Conservation (phyloP, 2,113 vertebrate genomes). For the Aramus guarauna region DNA sequence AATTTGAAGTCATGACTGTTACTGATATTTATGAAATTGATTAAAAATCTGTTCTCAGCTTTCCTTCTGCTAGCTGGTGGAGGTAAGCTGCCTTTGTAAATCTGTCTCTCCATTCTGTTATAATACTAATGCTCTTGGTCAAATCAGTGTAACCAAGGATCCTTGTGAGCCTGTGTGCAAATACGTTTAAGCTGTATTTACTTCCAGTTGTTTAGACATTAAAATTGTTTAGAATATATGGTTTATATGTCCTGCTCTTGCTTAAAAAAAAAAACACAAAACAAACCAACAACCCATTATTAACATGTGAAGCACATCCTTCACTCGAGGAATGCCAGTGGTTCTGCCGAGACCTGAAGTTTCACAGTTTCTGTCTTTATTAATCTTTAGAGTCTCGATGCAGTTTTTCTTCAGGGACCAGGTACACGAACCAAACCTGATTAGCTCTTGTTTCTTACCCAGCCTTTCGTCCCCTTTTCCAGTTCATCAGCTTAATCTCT, state of each 20-base stretch:
- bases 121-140: not conserved
- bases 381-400: not conserved
- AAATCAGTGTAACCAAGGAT: not conserved
- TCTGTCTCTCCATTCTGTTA: not conserved
- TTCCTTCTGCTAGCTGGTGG: not conserved
- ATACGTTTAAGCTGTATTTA: not conserved
- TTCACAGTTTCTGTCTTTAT: not conserved
- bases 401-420: not conserved
- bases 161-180: not conserved
- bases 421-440: not conserved
- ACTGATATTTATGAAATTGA: not conserved
- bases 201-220: not conserved
- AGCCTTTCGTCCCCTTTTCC: not conserved
- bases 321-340: not conserved
- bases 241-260: not conserved
- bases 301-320: not conserved
- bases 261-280: not conserved
- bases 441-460: not conserved
- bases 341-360: not conserved
- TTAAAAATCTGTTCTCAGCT: not conserved
- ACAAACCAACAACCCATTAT: not conserved
- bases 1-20: not conserved
- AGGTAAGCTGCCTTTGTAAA: not conserved
- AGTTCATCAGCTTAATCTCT: not conserved
- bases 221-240: not conserved